Conservation (phyloP, 2,888 invertebrate genomes). For the Chelonus formosanus region DNA sequence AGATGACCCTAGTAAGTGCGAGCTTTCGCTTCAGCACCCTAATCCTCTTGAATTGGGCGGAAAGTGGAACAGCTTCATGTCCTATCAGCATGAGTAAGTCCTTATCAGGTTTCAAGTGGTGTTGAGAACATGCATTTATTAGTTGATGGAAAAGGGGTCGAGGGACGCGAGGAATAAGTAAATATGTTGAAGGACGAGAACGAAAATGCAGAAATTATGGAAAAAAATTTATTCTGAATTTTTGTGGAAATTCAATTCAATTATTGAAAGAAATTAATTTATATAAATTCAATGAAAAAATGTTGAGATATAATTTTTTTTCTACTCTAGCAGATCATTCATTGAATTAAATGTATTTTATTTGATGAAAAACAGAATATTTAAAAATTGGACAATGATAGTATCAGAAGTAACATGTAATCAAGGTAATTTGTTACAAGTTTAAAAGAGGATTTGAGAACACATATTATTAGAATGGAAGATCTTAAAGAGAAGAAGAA, state of each 20-base stretch:
- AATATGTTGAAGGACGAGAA: conserved; percentile 27
- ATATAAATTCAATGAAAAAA: too few species aligned
- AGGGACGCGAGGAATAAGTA: conserved; percentile 23
- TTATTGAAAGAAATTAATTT: too few species aligned
- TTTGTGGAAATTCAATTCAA: too few species aligned
- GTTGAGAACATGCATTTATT: conserved; percentile 35
- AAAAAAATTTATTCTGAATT: too few species aligned
- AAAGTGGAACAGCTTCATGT: conserved; percentile 31
- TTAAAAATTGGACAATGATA: too few species aligned
- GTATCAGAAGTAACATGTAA: too few species aligned
- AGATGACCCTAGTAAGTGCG: conserved; percentile 39
- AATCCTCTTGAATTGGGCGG: conserved; percentile 24
- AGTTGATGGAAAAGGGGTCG: conserved; percentile 28
- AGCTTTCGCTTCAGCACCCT: conserved; percentile 9
- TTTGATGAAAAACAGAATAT: too few species aligned
- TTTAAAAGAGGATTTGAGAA: too few species aligned
- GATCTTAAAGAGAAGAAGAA: conserved; percentile 2
- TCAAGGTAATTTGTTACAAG: conserved; percentile 29
- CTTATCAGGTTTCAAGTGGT: conserved; percentile 30
- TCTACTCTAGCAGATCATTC: too few species aligned
- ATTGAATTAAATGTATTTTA: too few species aligned
- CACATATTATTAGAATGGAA: conserved; percentile 1
- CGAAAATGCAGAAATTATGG: too few species aligned
- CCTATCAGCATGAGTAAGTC: conserved; percentile 27
- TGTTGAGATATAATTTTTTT: too few species aligned